phyloP scores from a whole-genome alignment of 2,888 invertebrate genomes.

The Pegoplata infirma region DNA sequence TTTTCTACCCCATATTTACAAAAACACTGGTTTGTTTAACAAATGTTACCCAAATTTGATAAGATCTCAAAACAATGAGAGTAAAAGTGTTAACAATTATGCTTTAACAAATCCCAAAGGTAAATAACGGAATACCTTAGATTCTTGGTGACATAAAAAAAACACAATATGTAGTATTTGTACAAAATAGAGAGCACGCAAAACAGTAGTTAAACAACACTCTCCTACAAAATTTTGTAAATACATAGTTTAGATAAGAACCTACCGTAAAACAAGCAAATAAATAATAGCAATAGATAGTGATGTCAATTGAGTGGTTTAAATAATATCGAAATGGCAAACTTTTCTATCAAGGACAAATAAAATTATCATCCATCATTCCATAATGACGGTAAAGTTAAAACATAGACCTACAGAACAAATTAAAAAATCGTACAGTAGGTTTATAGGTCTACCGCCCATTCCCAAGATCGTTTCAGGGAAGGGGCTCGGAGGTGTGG shows the following conservation, averaged over 20 bases:
- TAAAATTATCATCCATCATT: too few relatives aligned
- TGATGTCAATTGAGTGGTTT: not conserved
- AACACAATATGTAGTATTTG: not conserved
- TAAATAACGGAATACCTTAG: slow-evolving; percentile 24
- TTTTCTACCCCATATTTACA: too few relatives aligned
- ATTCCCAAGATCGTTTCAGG: too few relatives aligned
- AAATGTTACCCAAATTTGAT: slow-evolving; percentile 6
- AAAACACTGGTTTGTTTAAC: too few relatives aligned
- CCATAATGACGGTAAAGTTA: too few relatives aligned
- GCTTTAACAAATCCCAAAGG: slow-evolving; percentile 32
- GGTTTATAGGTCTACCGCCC: too few relatives aligned
- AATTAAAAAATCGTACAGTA: too few relatives aligned
- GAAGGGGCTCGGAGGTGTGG: too few relatives aligned
- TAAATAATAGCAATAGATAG: not conserved
- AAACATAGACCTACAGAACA: too few relatives aligned
- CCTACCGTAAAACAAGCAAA: slow-evolving; percentile 14
- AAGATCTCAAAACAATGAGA: slow-evolving; percentile 13
- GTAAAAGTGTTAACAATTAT: slow-evolving; percentile 45
- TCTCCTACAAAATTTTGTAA: slow-evolving; percentile 13
- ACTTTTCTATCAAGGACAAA: too few relatives aligned
- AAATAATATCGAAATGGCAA: too few relatives aligned
- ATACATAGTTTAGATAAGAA: slow-evolving; percentile 24
- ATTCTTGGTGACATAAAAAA: slow-evolving; percentile 35
- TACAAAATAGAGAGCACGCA: not conserved
- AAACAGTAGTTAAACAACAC: slow-evolving; percentile 33